These are phyloP conservation scores for Zaprionus ghesquierei DNA, from an alignment of 1,140 invertebrate species.

Conservation along the genomic window DNA sequence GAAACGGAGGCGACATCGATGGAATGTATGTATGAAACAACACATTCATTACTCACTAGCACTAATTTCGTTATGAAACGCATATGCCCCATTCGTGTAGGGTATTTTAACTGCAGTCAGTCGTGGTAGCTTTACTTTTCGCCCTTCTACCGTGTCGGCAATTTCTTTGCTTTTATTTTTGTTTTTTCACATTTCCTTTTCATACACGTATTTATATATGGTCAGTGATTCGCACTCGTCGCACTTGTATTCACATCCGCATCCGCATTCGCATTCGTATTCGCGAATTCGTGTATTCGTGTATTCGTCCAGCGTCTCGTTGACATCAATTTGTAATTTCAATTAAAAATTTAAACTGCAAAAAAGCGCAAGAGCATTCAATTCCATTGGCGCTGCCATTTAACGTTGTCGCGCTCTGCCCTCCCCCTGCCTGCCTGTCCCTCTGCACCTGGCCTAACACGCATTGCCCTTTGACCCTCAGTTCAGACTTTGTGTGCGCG, in stretches of 20 bases:
- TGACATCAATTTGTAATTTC: slow-evolving; percentile 73
- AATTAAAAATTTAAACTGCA: slow-evolving; percentile 74
- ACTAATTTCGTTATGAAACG: too few relatives aligned
- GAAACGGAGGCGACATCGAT: too few relatives aligned
- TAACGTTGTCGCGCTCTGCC: slow-evolving; percentile 3
- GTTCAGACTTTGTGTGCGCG: slow-evolving; percentile 7
- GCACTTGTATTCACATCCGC: slow-evolving; percentile 15
- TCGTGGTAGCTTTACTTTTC: not conserved
- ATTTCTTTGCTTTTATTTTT: not conserved
- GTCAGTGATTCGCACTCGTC: slow-evolving; percentile 20
- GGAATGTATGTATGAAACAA: too few relatives aligned
- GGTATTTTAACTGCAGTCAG: too few relatives aligned
- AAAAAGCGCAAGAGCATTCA: slow-evolving; percentile 44
- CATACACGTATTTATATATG: slow-evolving; percentile 4
- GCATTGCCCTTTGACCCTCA: not conserved
- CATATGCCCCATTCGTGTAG: too few relatives aligned
- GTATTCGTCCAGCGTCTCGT: slow-evolving; percentile 15
- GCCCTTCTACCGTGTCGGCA: not conserved
- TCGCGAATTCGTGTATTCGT: not conserved
- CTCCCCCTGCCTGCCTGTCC: not conserved
- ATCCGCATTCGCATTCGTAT: not conserved
- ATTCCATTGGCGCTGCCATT: slow-evolving; percentile 41
- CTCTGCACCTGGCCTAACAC: slow-evolving; percentile 5
- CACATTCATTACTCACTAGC: too few relatives aligned
- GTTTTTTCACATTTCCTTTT: slow-evolving; percentile 24